These are phyloP conservation scores for Chamaea fasciata DNA, from an alignment of 2,113 vertebrate species.

Conservation along the genomic window DNA sequence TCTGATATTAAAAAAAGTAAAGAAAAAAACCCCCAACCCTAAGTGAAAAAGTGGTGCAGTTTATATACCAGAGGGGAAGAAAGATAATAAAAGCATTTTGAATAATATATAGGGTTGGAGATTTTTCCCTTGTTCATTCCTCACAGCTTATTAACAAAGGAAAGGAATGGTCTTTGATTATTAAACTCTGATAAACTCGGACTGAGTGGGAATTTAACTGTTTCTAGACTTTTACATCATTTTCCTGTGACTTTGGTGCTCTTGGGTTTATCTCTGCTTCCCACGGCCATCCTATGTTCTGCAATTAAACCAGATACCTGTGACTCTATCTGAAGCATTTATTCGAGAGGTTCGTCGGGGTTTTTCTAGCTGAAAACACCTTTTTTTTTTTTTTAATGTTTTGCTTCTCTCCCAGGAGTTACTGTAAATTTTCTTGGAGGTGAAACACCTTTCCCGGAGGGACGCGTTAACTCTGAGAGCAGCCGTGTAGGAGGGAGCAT, in stretches of 20 bases:
- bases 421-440: not conserved
- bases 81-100: not conserved
- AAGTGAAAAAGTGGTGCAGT: not conserved
- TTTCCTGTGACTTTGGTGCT: not conserved
- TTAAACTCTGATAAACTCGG: not conserved
- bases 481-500: rapidly evolving
- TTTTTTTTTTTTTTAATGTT: not conserved
- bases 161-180: not conserved
- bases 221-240: not conserved
- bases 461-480: rapidly evolving
- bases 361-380: not conserved
- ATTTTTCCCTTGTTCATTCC: not conserved
- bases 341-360: rapidly evolving
- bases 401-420: not conserved
- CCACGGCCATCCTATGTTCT: not conserved
- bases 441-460: rapidly evolving
- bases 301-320: not conserved
- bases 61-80: not conserved
- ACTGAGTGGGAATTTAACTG: not conserved
- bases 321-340: too few species aligned
- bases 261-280: not conserved
- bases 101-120: not conserved
- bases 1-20: not conserved
- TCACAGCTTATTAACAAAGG: not conserved
- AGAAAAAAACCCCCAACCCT: rapidly evolving